These are phyloP conservation scores for Tridacna gigas DNA, from an alignment of 2,888 invertebrate species.

Conservation along the genomic window DNA sequence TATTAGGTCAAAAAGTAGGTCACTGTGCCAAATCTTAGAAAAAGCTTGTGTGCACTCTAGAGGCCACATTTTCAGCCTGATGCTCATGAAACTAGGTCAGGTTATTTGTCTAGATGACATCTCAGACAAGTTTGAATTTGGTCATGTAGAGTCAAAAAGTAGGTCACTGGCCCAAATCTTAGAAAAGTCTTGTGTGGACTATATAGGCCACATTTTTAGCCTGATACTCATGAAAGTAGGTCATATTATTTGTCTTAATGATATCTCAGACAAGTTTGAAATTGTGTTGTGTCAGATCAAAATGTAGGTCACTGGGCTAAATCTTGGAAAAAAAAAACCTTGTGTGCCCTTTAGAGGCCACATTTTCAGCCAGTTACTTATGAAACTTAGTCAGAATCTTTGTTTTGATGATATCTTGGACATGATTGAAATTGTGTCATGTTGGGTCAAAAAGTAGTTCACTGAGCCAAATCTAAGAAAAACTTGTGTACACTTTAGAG, in stretches of 20 bases:
- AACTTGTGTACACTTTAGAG: too few species aligned
- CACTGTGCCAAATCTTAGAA: not conserved
- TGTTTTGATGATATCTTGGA: not conserved
- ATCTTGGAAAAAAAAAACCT: not conserved
- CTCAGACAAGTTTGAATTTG: too few species aligned
- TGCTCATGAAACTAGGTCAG: not conserved
- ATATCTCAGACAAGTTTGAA: not conserved
- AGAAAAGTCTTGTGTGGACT: not conserved
- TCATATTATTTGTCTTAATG: not conserved
- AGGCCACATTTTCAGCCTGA: not conserved
- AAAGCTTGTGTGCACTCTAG: not conserved
- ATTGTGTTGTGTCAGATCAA: not conserved
- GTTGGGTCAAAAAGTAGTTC: too few species aligned
- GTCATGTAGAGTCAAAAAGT: too few species aligned
- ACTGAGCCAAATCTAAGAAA: too few species aligned
- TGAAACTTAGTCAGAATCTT: not conserved
- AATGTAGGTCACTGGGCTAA: not conserved
- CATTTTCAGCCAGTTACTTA: too few species aligned
- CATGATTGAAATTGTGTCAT: too few species aligned
- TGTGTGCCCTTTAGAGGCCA: not conserved
- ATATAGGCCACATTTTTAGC: not conserved
- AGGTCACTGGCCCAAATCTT: not conserved
- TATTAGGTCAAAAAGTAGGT: not conserved
- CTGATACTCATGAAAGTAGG: not conserved
- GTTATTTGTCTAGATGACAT: not conserved